These are phyloP conservation scores for Hemiprocne comata DNA, from an alignment of 2,113 vertebrate genomes.

Conservation along the genomic window DNA sequence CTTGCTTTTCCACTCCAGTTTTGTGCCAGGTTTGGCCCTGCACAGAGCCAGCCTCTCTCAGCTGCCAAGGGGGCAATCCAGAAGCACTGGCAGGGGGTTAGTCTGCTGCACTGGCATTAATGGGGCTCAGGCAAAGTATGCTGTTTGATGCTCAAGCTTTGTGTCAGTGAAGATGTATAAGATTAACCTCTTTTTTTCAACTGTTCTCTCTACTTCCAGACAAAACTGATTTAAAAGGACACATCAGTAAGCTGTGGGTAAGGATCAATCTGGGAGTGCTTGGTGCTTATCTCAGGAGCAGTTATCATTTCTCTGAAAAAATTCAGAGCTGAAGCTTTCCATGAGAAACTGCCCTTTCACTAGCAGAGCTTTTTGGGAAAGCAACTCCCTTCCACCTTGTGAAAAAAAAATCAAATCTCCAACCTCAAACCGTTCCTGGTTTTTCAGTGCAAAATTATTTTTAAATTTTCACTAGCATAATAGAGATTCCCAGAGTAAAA, in stretches of 20 bases:
- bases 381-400: not conserved
- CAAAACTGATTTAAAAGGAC: not conserved
- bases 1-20: not conserved
- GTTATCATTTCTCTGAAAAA: not conserved
- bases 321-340: not conserved
- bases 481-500: not conserved
- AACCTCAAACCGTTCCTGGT: not conserved
- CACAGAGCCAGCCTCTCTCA: not conserved
- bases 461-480: not conserved
- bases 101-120: not conserved
- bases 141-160: not conserved
- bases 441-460: not conserved
- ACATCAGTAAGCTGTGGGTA: not conserved
- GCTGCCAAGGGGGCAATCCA: not conserved
- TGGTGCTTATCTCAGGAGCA: not conserved
- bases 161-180: not conserved
- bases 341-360: not conserved
- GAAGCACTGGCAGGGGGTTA: not conserved
- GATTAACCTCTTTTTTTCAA: not conserved
- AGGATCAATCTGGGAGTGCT: not conserved
- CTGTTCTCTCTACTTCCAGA: not conserved
- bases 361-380: not conserved
- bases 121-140: accelerated
- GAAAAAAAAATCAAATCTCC: not conserved
- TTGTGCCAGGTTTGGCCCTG: not conserved